Evolutionary conservation across 2,888 invertebrate genomes (phyloP).

Genomic region (Meghimatium bilineatum): DNA sequence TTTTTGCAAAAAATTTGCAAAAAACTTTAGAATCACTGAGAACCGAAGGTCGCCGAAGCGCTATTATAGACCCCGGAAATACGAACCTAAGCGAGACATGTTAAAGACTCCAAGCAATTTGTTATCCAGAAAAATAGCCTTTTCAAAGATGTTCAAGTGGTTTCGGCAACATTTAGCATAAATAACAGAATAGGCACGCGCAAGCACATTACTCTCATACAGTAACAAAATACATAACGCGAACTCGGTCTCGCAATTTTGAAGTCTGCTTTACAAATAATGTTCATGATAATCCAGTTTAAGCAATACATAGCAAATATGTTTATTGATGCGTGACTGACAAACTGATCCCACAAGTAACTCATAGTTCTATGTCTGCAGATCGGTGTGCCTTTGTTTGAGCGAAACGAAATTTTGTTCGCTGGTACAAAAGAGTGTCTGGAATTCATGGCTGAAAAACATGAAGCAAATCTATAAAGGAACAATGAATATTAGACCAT

Average conservation of each 20-base stretch:
- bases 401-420: not conserved
- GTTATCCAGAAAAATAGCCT: constrained; percentile 10
- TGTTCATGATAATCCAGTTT: not conserved
- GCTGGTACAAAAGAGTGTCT: too few species aligned
- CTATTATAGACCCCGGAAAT: not conserved
- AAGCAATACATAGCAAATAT: not conserved
- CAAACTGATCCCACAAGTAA: constrained; percentile 14
- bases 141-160: constrained; percentile 23
- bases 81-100: constrained; percentile 4
- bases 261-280: not conserved
- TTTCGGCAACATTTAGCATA: not conserved
- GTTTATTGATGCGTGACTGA: constrained; percentile 18
- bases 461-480: not conserved
- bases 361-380: not conserved
- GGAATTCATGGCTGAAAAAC: too few species aligned
- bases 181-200: not conserved
- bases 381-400: not conserved
- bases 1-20: constrained; percentile 8
- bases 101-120: constrained; percentile 8
- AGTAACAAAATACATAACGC: constrained; percentile 14
- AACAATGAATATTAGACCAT: not conserved
- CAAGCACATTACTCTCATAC: not conserved
- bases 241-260: not conserved
- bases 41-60: constrained; percentile 15
- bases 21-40: constrained; percentile 5